Conservation (phyloP, 2,888 invertebrate species). For the Lepetodrilus schrolli region DNA sequence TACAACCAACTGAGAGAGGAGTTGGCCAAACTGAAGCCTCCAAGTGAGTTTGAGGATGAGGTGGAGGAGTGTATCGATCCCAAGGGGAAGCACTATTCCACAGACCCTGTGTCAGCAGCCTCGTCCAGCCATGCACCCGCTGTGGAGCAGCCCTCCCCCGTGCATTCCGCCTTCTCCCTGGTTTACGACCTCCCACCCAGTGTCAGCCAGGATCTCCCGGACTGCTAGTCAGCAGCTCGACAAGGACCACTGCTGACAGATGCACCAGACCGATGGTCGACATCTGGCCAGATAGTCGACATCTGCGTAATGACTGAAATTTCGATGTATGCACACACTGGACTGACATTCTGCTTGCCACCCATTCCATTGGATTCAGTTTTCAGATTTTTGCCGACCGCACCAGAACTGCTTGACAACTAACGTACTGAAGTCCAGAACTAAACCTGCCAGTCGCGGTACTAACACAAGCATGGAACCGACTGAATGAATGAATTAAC, state of each 20-base stretch:
- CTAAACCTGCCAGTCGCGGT: no score
- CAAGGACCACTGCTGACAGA: background rate
- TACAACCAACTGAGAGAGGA: conserved; percentile 90
- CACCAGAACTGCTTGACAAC: no score
- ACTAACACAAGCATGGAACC: no score
- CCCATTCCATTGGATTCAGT: no score
- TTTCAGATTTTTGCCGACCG: no score
- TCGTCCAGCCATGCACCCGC: background rate
- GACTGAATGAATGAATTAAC: no score
- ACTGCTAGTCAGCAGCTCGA: conserved; percentile 10
- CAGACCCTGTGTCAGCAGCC: conserved; percentile 42
- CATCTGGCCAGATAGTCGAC: no score
- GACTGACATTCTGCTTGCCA: no score
- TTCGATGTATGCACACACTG: no score
- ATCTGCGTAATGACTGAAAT: no score
- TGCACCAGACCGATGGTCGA: no score
- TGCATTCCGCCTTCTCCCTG: background rate
- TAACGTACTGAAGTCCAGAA: no score
- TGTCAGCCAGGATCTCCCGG: conserved; percentile 15
- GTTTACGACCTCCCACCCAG: conserved; percentile 9
- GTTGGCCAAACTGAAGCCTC: conserved; percentile 87
- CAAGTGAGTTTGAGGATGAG: conserved; percentile 73
- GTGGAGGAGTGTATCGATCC: conserved; percentile 55
- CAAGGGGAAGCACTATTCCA: conserved; percentile 58
- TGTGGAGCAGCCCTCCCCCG: background rate